Conservation (phyloP, 2,797 vertebrate species). For the Danio choprae region DNA sequence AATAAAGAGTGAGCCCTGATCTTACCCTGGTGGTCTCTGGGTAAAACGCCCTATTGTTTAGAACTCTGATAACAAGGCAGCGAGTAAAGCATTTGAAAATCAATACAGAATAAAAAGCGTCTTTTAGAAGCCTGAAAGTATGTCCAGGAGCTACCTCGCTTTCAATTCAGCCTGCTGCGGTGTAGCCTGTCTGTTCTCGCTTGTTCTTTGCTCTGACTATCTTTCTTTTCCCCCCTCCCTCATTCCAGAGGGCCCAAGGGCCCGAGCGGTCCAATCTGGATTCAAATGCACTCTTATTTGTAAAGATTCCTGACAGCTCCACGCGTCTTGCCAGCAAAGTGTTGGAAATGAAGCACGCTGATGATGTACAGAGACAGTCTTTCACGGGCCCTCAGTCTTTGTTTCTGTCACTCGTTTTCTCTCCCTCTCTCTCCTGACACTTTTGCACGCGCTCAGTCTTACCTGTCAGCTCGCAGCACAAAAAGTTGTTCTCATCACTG, state of each 20-base stretch:
- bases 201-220: slow-evolving; percentile 27
- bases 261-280: slow-evolving; percentile 29
- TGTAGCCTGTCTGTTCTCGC: slow-evolving; percentile 27
- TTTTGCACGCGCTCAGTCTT: slow-evolving; percentile 36
- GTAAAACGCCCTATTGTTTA: slow-evolving; percentile 39
- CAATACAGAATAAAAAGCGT: slow-evolving; percentile 43
- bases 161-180: not conserved
- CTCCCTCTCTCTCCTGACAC: slow-evolving; percentile 29
- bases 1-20: slow-evolving; percentile 11
- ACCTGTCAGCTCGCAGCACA: slow-evolving; percentile 44
- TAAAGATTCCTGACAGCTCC: slow-evolving; percentile 52
- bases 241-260: slow-evolving; percentile 19
- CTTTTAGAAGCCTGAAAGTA: slow-evolving; percentile 40
- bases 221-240: slow-evolving; percentile 17
- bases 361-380: slow-evolving; percentile 50
- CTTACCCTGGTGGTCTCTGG: slow-evolving; percentile 20
- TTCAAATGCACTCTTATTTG: slow-evolving; percentile 40
- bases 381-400: slow-evolving; percentile 46
- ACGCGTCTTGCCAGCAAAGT: slow-evolving; percentile 36
- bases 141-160: slow-evolving; percentile 40
- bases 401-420: slow-evolving; percentile 44
- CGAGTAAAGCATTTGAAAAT: slow-evolving; percentile 51
- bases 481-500: slow-evolving; percentile 41
- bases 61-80: slow-evolving; percentile 56
- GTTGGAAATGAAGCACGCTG: slow-evolving; percentile 44